Evolutionary conservation across 2,113 vertebrate species (phyloP).

Genomic region (Okapia johnstoni): DNA sequence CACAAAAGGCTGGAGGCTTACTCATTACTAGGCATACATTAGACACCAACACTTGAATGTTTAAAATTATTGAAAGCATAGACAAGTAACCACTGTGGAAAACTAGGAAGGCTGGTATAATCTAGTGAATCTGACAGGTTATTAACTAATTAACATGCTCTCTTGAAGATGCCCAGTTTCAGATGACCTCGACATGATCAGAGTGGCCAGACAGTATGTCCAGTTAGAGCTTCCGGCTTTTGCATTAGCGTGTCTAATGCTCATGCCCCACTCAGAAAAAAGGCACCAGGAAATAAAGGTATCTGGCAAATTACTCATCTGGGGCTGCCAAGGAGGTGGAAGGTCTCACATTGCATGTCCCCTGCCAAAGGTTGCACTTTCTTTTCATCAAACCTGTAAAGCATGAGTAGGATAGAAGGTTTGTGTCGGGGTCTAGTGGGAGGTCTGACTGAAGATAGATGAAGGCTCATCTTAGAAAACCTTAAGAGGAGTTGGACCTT

Average conservation of each 20-base stretch:
- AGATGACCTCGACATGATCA: conserved; percentile 89
- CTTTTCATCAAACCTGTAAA: neutral
- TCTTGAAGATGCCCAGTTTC: conserved; percentile 91
- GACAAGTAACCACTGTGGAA: neutral
- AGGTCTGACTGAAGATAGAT: neutral
- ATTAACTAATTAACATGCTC: neutral
- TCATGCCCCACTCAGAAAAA: conserved; percentile 88
- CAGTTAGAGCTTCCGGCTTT: conserved; percentile 90
- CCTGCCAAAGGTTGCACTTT: neutral
- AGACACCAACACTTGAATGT: neutral
- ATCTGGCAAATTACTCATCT: neutral
- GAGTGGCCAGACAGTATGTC: conserved; percentile 90
- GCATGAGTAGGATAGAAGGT: neutral
- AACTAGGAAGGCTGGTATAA: neutral
- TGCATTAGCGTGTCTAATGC: conserved; percentile 90
- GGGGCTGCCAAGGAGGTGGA: neutral
- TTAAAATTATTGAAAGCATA: neutral
- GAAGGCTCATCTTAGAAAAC: neutral
- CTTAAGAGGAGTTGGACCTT: neutral
- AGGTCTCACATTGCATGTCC: neutral
- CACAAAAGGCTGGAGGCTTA: neutral
- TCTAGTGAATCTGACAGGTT: too few relatives aligned
- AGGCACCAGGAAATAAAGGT: conserved; percentile 91
- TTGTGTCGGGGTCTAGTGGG: neutral
- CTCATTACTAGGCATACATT: neutral